These are phyloP conservation scores for Ditylenchus weischeri DNA, from an alignment of 2,888 invertebrate genomes.

Conservation along the genomic window DNA sequence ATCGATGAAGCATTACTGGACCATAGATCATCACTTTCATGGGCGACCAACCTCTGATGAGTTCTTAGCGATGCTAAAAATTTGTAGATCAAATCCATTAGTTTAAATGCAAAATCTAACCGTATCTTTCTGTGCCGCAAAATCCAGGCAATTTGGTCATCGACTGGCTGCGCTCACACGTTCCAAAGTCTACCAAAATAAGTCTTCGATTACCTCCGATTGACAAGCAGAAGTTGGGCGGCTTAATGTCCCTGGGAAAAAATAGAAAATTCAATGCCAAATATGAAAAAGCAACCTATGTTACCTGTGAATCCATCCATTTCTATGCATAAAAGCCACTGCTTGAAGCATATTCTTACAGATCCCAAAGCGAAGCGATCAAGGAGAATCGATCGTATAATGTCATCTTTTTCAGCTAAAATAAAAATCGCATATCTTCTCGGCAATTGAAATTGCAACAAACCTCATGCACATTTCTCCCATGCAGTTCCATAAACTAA, in stretches of 20 bases:
- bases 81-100: too few species aligned
- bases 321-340: constrained; percentile 35
- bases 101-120: too few species aligned
- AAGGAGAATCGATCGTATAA: constrained; percentile 35
- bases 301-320: constrained; percentile 42
- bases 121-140: constrained; percentile 44
- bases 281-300: too few species aligned
- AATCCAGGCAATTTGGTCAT: constrained; percentile 28
- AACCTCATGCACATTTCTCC: constrained; percentile 41
- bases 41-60: constrained; percentile 32
- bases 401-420: constrained; percentile 25
- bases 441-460: too few species aligned
- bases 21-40: constrained; percentile 44
- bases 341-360: constrained; percentile 37
- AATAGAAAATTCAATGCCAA: neutral
- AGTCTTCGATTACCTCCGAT: neutral
- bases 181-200: constrained; percentile 26
- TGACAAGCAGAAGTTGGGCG: constrained; percentile 44
- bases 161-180: constrained; percentile 27
- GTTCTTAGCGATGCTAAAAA: constrained; percentile 32
- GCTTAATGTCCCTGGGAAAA: constrained; percentile 35
- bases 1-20: constrained; percentile 17
- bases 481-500: constrained; percentile 41
- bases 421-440: too few species aligned
- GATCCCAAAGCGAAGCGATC: constrained; percentile 39